Evolutionary conservation across 2,888 invertebrate genomes (phyloP).

Genomic region (Pheosia gnoma): DNA sequence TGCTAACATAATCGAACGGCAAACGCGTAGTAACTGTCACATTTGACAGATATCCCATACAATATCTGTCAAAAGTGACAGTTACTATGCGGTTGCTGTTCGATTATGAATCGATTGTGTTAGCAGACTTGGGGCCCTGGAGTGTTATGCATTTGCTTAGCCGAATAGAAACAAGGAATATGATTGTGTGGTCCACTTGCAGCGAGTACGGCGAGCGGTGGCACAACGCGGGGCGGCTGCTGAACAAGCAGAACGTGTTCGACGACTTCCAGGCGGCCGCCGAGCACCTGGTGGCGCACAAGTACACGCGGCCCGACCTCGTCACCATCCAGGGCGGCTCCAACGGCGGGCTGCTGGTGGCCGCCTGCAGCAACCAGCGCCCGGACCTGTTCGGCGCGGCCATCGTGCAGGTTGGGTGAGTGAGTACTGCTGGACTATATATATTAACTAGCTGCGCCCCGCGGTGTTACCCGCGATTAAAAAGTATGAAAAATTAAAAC

Average conservation of each 20-base stretch:
- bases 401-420: conserved; percentile 96
- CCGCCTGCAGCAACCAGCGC: conserved; percentile 96
- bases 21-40: too few relatives aligned
- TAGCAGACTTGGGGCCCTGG: too few relatives aligned
- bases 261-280: conserved; percentile 98
- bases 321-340: conserved; percentile 97
- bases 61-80: too few relatives aligned
- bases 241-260: conserved; percentile 98
- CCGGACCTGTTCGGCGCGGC: conserved; percentile 97
- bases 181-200: conserved; percentile 26
- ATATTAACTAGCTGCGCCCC: too few relatives aligned
- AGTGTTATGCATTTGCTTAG: too few relatives aligned
- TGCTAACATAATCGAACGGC: too few relatives aligned
- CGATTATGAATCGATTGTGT: too few relatives aligned
- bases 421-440: conserved; percentile 16
- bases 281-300: conserved; percentile 91
- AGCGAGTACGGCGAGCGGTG: conserved; percentile 99
- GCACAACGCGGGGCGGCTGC: conserved; percentile 96
- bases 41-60: too few relatives aligned
- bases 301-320: conserved; percentile 90
- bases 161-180: too few relatives aligned
- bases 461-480: too few relatives aligned
- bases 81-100: too few relatives aligned
- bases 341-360: conserved; percentile 98
- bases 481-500: too few relatives aligned